Conservation (phyloP, 2,888 invertebrate species). For the Baccha elongata region DNA sequence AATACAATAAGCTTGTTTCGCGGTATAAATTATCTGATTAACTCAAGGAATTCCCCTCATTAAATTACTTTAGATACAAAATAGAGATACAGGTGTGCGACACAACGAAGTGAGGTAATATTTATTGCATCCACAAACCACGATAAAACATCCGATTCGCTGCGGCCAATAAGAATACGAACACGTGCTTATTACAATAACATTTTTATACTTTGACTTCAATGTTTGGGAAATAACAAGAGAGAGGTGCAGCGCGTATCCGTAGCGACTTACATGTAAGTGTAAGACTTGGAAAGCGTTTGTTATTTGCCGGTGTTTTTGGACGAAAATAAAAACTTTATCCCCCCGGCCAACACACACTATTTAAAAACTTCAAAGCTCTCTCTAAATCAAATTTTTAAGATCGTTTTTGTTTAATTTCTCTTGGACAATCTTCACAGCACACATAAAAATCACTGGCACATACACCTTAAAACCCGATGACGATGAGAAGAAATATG, state of each 20-base stretch:
- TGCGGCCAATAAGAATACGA: conserved; percentile 65
- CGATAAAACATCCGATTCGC: conserved; percentile 69
- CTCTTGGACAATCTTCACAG: conserved; percentile 56
- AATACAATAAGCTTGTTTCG: too few relatives aligned
- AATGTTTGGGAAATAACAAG: not conserved
- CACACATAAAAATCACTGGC: conserved; percentile 13
- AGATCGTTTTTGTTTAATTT: conserved; percentile 65
- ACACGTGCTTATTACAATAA: conserved; percentile 66
- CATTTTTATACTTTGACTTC: conserved; percentile 26
- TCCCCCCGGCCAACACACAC: conserved; percentile 28
- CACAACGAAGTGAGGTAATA: conserved; percentile 16
- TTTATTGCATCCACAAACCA: conserved; percentile 54
- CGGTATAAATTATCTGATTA: not conserved
- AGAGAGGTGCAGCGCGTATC: not conserved
- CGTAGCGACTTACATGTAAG: too few relatives aligned
- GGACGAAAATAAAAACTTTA: conserved; percentile 35
- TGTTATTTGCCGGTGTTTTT: not conserved
- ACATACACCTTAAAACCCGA: not conserved
- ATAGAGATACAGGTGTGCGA: conserved; percentile 21
- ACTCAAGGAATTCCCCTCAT: conserved; percentile 27
- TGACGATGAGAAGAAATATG: conserved; percentile 36
- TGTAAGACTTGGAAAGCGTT: not conserved
- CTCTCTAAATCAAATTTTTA: conserved; percentile 24
- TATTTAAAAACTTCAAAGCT: conserved; percentile 31
- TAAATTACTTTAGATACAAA: conserved; percentile 23